phyloP scores from a whole-genome alignment of 2,888 invertebrate species.

The Acanthosepion pharaonis region DNA sequence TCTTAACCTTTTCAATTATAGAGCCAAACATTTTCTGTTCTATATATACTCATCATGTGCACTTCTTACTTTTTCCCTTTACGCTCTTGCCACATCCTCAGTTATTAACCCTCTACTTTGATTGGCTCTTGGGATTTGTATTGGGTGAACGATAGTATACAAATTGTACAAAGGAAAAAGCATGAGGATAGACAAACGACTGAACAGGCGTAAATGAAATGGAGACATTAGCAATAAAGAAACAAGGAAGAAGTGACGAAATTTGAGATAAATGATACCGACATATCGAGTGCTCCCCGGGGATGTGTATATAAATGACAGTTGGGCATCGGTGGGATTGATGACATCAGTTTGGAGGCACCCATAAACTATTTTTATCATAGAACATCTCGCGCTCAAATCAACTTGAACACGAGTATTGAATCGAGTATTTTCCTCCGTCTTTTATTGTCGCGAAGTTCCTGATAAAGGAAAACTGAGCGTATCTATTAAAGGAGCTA shows the following conservation, averaged over 20 bases:
- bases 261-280: background rate
- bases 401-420: background rate
- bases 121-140: too few relatives aligned
- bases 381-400: background rate
- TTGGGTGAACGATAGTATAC: too few relatives aligned
- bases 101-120: too few relatives aligned
- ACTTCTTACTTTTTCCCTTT: too few relatives aligned
- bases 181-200: background rate
- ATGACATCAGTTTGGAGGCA: background rate
- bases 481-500: background rate
- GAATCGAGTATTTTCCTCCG: background rate
- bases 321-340: background rate
- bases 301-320: background rate
- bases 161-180: background rate
- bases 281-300: background rate
- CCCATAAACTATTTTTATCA: background rate
- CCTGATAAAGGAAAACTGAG: background rate
- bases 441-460: background rate
- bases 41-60: too few relatives aligned
- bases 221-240: background rate
- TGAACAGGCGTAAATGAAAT: background rate
- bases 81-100: too few relatives aligned
- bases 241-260: background rate
- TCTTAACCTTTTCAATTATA: too few relatives aligned
- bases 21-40: too few relatives aligned